Conservation (phyloP, 2,797 vertebrate genomes). For the Lindbergichthys nudifrons region DNA sequence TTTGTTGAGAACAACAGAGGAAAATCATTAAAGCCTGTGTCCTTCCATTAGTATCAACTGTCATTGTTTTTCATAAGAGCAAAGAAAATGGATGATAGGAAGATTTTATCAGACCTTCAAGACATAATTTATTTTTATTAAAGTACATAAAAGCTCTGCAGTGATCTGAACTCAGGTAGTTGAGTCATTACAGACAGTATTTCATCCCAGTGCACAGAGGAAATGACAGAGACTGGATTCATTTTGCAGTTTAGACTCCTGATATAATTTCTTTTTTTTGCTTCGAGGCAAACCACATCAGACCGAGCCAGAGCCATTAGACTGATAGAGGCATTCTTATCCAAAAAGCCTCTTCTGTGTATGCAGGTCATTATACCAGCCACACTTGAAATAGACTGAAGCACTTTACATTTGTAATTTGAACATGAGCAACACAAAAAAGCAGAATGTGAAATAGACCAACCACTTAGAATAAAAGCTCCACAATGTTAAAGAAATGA, state of each 20-base stretch:
- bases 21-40: constrained; percentile 23
- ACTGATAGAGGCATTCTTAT: constrained; percentile 7
- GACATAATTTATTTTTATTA: constrained; percentile 11
- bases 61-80: too few relatives aligned
- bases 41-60: constrained; percentile 13
- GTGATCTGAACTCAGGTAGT: constrained; percentile 37
- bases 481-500: too few relatives aligned
- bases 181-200: constrained; percentile 39
- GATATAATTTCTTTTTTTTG: constrained; percentile 28
- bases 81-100: background rate
- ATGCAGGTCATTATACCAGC: constrained; percentile 22
- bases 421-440: too few relatives aligned
- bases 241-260: constrained; percentile 57
- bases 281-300: constrained; percentile 29
- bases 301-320: constrained; percentile 32
- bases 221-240: constrained; percentile 46
- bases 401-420: too few relatives aligned
- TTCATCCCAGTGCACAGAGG: constrained; percentile 39
- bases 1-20: constrained; percentile 19
- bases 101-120: background rate
- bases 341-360: constrained; percentile 4
- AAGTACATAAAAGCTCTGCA: constrained; percentile 15
- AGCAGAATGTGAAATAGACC: too few relatives aligned
- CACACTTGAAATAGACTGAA: background rate
- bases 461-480: too few relatives aligned